These are phyloP conservation scores for Budorcas taxicolor DNA, from an alignment of 2,113 vertebrate genomes.

Conservation along the genomic window DNA sequence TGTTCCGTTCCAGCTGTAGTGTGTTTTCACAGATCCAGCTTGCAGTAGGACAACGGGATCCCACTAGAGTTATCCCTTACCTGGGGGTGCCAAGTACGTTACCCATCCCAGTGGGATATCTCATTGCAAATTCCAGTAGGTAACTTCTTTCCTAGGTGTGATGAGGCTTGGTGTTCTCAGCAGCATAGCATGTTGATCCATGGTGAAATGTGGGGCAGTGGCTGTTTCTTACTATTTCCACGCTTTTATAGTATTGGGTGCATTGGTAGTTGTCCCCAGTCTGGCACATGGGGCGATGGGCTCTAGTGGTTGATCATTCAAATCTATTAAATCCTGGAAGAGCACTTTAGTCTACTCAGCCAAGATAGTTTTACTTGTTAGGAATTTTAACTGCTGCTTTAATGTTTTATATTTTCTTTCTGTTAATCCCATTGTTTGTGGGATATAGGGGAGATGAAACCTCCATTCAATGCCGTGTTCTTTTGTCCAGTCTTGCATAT, in stretches of 20 bases:
- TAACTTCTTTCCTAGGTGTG: neutral
- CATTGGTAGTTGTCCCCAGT: neutral
- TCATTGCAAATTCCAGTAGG: neutral
- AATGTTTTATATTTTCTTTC: neutral
- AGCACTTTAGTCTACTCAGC: neutral
- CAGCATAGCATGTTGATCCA: neutral
- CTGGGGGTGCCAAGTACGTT: neutral
- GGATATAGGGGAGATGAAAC: neutral
- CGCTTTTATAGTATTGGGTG: rapidly evolving
- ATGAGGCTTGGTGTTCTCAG: neutral
- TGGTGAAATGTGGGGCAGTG: neutral
- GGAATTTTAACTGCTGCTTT: neutral
- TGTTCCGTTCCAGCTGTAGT: neutral
- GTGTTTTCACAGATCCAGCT: neutral
- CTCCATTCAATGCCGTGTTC: neutral
- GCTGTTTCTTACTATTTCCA: neutral
- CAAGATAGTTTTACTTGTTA: neutral
- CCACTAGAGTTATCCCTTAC: neutral
- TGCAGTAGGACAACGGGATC: neutral
- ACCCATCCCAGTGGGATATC: neutral
- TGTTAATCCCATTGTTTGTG: neutral
- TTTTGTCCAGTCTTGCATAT: neutral
- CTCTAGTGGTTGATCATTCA: neutral
- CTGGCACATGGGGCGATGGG: neutral
- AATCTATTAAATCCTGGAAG: neutral